These are phyloP conservation scores for Ylistrum balloti DNA, from an alignment of 1,140 invertebrate species.

Conservation along the genomic window DNA sequence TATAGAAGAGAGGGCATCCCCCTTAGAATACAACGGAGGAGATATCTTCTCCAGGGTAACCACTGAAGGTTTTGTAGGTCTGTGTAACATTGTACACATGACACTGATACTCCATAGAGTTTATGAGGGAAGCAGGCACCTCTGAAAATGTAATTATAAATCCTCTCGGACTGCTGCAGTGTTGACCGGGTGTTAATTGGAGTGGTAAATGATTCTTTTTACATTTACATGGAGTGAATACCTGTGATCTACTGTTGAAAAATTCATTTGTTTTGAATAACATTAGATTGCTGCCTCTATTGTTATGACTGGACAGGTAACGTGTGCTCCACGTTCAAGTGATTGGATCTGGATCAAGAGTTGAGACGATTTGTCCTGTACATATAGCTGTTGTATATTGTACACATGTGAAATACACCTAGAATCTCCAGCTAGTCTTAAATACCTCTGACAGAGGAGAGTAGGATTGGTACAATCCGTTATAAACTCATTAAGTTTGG, in stretches of 20 bases:
- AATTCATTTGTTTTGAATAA: background rate
- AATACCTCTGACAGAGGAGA: background rate
- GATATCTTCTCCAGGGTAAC: background rate
- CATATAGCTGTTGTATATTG: constrained; percentile 19
- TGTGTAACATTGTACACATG: background rate
- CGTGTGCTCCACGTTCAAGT: background rate
- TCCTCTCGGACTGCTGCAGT: background rate
- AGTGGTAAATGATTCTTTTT: background rate
- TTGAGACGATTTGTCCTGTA: constrained; percentile 6
- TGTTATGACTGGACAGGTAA: constrained; percentile 13
- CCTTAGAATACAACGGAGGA: background rate
- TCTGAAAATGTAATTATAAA: background rate
- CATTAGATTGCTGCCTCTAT: background rate
- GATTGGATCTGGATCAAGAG: constrained; percentile 16
- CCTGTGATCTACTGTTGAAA: background rate
- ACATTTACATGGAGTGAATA: background rate
- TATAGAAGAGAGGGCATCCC: constrained; percentile 11
- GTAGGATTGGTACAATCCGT: background rate
- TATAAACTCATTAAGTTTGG: background rate
- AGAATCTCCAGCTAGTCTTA: background rate
- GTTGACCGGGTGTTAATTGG: background rate
- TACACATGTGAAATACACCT: constrained; percentile 38
- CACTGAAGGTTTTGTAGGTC: background rate
- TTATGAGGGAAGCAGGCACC: constrained; percentile 2
- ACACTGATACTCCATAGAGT: background rate